These are phyloP conservation scores for Brachylomia viminalis DNA, from an alignment of 2,888 invertebrate species.

Conservation along the genomic window DNA sequence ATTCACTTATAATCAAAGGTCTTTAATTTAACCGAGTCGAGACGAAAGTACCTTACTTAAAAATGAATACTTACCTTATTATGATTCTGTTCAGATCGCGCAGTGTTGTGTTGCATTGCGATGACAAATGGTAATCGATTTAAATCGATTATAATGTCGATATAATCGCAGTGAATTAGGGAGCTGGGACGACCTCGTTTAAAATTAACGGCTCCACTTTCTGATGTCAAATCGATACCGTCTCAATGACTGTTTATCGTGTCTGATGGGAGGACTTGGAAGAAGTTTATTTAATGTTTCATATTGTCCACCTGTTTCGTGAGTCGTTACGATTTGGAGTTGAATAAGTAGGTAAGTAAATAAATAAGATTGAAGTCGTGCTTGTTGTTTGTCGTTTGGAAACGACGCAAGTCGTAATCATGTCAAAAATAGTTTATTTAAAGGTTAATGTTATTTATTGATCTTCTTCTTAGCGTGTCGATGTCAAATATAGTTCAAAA, in stretches of 20 bases:
- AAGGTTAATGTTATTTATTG: constrained; percentile 13
- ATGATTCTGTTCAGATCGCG: constrained; percentile 55
- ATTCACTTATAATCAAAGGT: constrained; percentile 74
- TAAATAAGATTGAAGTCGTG: constrained; percentile 49
- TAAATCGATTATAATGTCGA: constrained; percentile 66
- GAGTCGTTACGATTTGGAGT: constrained; percentile 39
- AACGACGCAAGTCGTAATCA: constrained; percentile 17
- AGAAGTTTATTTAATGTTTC: constrained; percentile 56
- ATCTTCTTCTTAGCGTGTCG: background rate
- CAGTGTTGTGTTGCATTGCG: constrained; percentile 72
- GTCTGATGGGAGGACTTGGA: constrained; percentile 44
- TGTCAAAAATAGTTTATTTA: constrained; percentile 43
- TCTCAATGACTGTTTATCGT: constrained; percentile 57
- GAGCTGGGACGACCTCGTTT: constrained; percentile 80
- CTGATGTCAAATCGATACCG: constrained; percentile 86
- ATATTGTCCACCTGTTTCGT: constrained; percentile 57
- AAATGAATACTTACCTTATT: constrained; percentile 59
- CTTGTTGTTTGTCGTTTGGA: constrained; percentile 11
- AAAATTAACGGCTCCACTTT: constrained; percentile 83
- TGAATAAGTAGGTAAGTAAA: constrained; percentile 34
- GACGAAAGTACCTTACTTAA: constrained; percentile 51
- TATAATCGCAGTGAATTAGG: constrained; percentile 84
- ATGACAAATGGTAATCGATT: constrained; percentile 74
- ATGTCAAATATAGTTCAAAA: background rate
- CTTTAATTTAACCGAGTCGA: constrained; percentile 50